These are phyloP conservation scores for Acanthochromis polyacanthus DNA, from an alignment of 2,113 vertebrate genomes.

Conservation along the genomic window DNA sequence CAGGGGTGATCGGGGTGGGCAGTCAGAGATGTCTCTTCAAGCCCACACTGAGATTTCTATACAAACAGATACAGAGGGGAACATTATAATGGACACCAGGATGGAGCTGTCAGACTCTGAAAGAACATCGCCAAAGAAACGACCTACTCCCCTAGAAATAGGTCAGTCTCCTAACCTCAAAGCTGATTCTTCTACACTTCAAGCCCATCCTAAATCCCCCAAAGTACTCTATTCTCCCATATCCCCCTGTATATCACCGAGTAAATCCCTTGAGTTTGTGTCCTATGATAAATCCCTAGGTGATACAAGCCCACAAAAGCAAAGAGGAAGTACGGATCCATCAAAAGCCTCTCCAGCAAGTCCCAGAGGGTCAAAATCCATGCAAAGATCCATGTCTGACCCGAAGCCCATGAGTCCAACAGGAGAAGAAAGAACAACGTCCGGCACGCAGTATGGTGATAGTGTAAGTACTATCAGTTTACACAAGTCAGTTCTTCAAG, in stretches of 20 bases:
- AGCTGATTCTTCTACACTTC: conserved; percentile 89
- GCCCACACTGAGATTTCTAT: conserved; percentile 98
- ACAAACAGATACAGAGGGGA: conserved; percentile 95
- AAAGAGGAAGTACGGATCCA: conserved; percentile 87
- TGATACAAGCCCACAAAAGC: conserved; percentile 93
- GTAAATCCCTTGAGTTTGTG: conserved; percentile 96
- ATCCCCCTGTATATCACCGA: conserved; percentile 94
- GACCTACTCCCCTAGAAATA: conserved; percentile 95
- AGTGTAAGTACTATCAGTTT: conserved; percentile 87
- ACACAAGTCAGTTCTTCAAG: neutral
- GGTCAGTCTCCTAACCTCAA: conserved; percentile 91
- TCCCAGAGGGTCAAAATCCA: conserved; percentile 91
- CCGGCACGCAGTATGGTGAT: conserved; percentile 92
- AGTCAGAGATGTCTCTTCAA: conserved; percentile 92
- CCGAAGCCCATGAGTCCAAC: conserved; percentile 97
- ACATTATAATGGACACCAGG: conserved; percentile 92
- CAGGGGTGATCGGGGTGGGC: conserved; percentile 89
- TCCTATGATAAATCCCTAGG: conserved; percentile 95
- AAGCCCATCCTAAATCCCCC: conserved; percentile 95
- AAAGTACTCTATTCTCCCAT: conserved; percentile 98
- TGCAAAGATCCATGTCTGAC: conserved; percentile 97
- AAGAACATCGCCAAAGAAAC: conserved; percentile 92
- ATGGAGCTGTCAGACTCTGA: conserved; percentile 95
- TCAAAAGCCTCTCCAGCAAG: conserved; percentile 89
- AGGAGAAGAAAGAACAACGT: conserved; percentile 91